Base-by-base conservation (phyloP, 2,888 invertebrate species). In the Alloplasta piceator region DNA sequence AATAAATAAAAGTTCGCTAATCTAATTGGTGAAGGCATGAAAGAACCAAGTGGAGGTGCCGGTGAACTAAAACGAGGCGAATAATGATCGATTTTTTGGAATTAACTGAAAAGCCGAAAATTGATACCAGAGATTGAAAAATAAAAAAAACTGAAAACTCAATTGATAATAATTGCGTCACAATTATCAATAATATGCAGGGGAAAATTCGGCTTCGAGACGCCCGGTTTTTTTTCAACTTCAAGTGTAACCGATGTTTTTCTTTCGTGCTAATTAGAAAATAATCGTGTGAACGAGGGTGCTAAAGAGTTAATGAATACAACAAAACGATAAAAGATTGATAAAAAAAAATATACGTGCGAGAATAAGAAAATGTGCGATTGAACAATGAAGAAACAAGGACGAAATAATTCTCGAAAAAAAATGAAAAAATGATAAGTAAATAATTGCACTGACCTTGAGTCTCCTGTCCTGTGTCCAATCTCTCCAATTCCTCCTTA, bases 381-480 rank as follows among this genome's bases (percentile, higher is more conserved):
- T 60, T 50, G 41, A 10, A 39, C 61, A 68, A 46, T 64, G 64
- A 38, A 48, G 38, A 50, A 55, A 26, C 43, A 14, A 12, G 10
- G 41, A 63, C 39, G n/a, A 46, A 41, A 41, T n/a, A 36, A 41
- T 16, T 9, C 10, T 9, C 10, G 7, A 14, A 55, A 61, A 64
- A 10, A 6, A 58, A 14, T 16, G 7, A 12, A 1, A 7, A 12
- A 46, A 39, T 16, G 10, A 5, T 41, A 61, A 79, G 9, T n/a
- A n/a, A n/a, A n/a, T n/a, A 58, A 14, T n/a, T 6, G 36, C 9
- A 87, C 89, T 83, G 70, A 91, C 91, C 91, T 87, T 87, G 89
- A 43, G 79, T 87, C 41, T 80, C 70, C 70, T 89, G 90, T 26
- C 88, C 89, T 0, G 88, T 87, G 48, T 89, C 89, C 77, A 91